Evolutionary conservation across 2,888 invertebrate species (phyloP).

Genomic region (Pardosa pseudoannulata): DNA sequence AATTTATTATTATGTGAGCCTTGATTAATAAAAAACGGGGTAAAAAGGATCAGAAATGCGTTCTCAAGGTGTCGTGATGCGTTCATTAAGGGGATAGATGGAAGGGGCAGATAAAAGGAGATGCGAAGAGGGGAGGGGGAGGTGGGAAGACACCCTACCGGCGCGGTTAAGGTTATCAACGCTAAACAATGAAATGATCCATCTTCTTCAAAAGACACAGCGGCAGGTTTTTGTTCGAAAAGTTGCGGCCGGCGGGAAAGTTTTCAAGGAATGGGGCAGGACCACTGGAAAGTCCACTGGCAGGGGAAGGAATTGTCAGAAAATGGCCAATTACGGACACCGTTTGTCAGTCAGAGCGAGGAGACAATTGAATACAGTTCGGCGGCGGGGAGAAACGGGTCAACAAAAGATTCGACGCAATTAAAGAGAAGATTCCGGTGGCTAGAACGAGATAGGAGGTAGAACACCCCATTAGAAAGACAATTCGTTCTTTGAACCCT

Average conservation of each 20-base stretch:
- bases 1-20: constrained; percentile 5
- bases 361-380: too few species aligned
- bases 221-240: constrained; percentile 15
- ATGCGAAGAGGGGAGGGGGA: not conserved
- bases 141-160: constrained; percentile 21
- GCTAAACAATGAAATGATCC: constrained; percentile 59
- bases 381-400: too few species aligned
- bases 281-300: too few species aligned
- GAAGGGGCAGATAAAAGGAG: constrained; percentile 20
- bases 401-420: too few species aligned
- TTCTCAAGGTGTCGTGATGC: constrained; percentile 44
- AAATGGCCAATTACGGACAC: not conserved
- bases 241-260: not conserved
- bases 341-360: constrained; percentile 3
- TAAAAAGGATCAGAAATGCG: constrained; percentile 31
- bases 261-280: not conserved
- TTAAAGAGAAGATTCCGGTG: too few species aligned
- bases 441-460: too few species aligned
- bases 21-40: constrained; percentile 53
- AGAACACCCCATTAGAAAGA: too few species aligned
- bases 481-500: too few species aligned
- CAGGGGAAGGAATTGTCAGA: constrained; percentile 3
- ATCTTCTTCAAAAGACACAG: constrained; percentile 35
- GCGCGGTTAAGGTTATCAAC: constrained; percentile 44
- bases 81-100: constrained; percentile 62